Conservation (phyloP, 2,888 invertebrate genomes). For the Dicyrtoma fusca region DNA sequence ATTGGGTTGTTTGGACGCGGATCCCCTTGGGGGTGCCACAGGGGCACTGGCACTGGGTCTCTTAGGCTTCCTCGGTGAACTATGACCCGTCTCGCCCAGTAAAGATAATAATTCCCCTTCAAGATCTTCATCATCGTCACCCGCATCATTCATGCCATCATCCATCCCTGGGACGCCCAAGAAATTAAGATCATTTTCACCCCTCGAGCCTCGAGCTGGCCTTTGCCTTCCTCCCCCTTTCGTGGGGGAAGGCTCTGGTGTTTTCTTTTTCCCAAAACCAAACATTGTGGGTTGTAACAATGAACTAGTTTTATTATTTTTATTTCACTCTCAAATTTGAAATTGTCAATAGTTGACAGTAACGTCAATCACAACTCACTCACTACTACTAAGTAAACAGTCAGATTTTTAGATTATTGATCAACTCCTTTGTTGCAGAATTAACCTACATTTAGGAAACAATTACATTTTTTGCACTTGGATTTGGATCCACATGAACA, state of each 20-base stretch:
- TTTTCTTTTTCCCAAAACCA: constrained; percentile 58
- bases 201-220: constrained; percentile 34
- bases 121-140: constrained; percentile 74
- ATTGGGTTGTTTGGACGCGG: background rate
- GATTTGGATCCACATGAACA: no score
- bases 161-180: constrained; percentile 71
- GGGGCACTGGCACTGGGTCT: background rate
- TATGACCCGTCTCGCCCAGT: constrained; percentile 35
- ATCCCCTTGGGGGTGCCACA: background rate
- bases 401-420: no score
- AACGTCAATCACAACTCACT: no score
- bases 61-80: background rate
- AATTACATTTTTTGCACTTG: no score
- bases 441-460: no score
- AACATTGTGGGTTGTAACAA: no score
- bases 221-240: no score
- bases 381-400: no score
- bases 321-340: no score
- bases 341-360: no score
- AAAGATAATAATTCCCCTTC: constrained; percentile 85
- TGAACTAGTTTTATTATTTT: no score
- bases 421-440: no score
- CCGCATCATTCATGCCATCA: constrained; percentile 63
- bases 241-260: constrained; percentile 56
- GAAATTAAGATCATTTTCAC: constrained; percentile 66